These are phyloP conservation scores for Numenius arquata DNA, from an alignment of 2,113 vertebrate genomes.

Conservation along the genomic window DNA sequence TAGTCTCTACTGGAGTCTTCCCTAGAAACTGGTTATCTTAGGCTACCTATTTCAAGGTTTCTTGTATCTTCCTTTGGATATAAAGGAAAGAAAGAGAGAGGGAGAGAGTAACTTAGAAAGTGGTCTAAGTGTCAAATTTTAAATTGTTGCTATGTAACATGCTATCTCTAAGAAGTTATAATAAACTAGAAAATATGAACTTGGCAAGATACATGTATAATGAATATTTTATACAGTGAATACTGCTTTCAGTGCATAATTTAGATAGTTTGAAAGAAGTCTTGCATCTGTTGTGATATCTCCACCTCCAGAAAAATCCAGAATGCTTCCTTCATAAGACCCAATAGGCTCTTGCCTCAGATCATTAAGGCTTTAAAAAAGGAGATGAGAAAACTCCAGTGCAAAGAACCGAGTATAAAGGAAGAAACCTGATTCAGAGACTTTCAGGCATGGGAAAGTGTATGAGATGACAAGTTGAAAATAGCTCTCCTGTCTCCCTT, in stretches of 20 bases:
- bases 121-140: slow-evolving; percentile 17
- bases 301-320: slow-evolving; percentile 38
- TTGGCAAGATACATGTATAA: slow-evolving; percentile 37
- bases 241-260: slow-evolving; percentile 30
- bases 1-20: not conserved
- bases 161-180: not conserved
- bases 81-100: not conserved
- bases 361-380: not conserved
- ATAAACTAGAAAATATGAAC: not conserved
- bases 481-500: not conserved
- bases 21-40: not conserved
- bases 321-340: not conserved
- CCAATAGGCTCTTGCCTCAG: not conserved
- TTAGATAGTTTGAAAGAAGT: slow-evolving; percentile 41
- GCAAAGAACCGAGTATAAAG: not conserved
- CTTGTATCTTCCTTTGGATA: not conserved
- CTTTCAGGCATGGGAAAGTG: not conserved
- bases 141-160: slow-evolving; percentile 9
- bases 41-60: slow-evolving; percentile 3
- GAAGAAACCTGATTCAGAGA: not conserved
- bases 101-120: not conserved
- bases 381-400: not conserved
- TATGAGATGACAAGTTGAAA: not conserved
- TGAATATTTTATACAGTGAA: slow-evolving; percentile 33
- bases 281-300: slow-evolving; percentile 44